These are phyloP conservation scores for Capreolus pygargus DNA, from an alignment of 2,113 vertebrate genomes.

Conservation along the genomic window DNA sequence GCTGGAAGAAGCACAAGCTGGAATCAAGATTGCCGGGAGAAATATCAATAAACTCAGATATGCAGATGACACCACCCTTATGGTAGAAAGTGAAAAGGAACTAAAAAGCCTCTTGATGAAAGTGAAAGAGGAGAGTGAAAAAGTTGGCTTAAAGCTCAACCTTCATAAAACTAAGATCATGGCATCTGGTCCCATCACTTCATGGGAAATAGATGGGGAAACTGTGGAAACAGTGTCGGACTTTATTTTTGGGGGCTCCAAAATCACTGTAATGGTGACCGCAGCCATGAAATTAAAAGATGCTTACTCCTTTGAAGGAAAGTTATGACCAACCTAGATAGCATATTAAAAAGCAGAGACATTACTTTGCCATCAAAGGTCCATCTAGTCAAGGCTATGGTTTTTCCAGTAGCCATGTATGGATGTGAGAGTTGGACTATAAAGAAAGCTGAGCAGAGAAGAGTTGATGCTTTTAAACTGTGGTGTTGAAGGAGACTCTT, in stretches of 20 bases:
- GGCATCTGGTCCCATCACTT: neutral
- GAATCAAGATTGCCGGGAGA: neutral
- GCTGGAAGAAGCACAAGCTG: neutral
- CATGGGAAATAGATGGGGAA: neutral
- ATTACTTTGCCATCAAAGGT: neutral
- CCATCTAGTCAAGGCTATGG: neutral
- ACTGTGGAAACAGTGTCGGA: neutral
- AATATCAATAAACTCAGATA: neutral
- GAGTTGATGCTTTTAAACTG: neutral
- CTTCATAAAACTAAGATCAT: neutral
- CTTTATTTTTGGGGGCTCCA: neutral
- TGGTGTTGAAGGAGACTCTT: neutral
- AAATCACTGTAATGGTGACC: neutral
- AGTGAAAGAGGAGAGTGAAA: neutral
- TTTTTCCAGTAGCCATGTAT: neutral
- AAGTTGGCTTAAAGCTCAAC: neutral
- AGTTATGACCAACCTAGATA: neutral
- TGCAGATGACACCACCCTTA: neutral
- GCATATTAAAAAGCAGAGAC: neutral
- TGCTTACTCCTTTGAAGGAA: neutral
- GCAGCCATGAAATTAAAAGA: neutral
- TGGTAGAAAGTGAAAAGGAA: neutral
- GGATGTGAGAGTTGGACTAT: neutral
- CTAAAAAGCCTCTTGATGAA: neutral
- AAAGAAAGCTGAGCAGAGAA: neutral